Conservation (phyloP, 2,888 invertebrate genomes). For the Taphrorychus bicolor region DNA sequence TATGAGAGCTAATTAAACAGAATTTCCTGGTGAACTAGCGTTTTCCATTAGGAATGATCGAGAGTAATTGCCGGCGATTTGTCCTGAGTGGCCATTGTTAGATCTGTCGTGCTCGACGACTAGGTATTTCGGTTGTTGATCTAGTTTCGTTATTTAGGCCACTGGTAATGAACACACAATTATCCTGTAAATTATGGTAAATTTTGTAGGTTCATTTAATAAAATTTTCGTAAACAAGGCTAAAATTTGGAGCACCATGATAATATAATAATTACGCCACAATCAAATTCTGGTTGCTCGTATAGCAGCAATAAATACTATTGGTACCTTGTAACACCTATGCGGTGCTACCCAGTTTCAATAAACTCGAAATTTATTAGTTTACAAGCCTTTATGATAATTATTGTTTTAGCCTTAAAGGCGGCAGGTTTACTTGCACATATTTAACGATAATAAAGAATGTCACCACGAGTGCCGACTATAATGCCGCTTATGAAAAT, state of each 20-base stretch:
- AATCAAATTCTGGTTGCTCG: constrained; percentile 2
- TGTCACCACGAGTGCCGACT: neutral
- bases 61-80: constrained; percentile 40
- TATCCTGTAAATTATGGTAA: neutral
- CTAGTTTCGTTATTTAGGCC: constrained; percentile 22
- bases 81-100: constrained; percentile 35
- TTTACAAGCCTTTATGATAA: constrained; percentile 14
- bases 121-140: constrained; percentile 11
- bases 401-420: constrained; percentile 21
- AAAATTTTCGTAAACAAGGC: neutral
- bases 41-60: constrained; percentile 42
- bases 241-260: neutral
- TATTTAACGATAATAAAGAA: constrained; percentile 24
- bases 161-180: constrained; percentile 5
- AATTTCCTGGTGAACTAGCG: constrained; percentile 40
- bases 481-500: constrained; percentile 14
- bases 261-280: neutral
- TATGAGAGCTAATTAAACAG: constrained; percentile 42
- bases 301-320: constrained; percentile 13
- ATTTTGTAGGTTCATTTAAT: neutral
- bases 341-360: constrained; percentile 7
- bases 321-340: neutral
- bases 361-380: constrained; percentile 18
- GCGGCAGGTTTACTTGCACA: constrained; percentile 22
- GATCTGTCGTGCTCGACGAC: constrained; percentile 7